Conservation (phyloP, 2,888 invertebrate genomes). For the Marasmarcha lunaedactyla region DNA sequence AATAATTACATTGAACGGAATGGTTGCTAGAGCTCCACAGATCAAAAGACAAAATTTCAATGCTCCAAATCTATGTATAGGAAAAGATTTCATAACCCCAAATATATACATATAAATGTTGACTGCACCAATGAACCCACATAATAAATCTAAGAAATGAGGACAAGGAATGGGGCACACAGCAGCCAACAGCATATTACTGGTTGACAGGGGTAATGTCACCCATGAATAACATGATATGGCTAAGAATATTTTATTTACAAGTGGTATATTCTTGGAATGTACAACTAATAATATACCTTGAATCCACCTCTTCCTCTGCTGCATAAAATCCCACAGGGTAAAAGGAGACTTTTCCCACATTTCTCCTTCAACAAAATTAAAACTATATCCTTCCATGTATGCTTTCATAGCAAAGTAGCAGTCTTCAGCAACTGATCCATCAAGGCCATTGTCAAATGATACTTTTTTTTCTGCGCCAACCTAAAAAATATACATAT, state of each 20-base stretch:
- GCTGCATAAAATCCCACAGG: slow-evolving; percentile 94
- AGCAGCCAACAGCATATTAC: slow-evolving; percentile 87
- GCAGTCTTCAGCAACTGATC: slow-evolving; percentile 98
- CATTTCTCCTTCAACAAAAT: slow-evolving; percentile 98
- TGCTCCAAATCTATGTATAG: slow-evolving; percentile 86
- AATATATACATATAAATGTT: slow-evolving; percentile 98
- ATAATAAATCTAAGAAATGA: slow-evolving; percentile 84
- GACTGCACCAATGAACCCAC: slow-evolving; percentile 92
- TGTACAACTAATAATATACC: slow-evolving; percentile 91
- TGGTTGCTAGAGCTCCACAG: slow-evolving; percentile 87
- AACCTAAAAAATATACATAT: slow-evolving; percentile 69
- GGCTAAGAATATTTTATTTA: slow-evolving; percentile 83
- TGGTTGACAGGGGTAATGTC: slow-evolving; percentile 91
- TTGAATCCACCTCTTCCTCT: slow-evolving; percentile 96
- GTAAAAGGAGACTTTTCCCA: slow-evolving; percentile 98
- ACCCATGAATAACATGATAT: slow-evolving; percentile 97
- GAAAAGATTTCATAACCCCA: slow-evolving; percentile 96
- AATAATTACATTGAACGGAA: slow-evolving; percentile 93
- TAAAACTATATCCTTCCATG: slow-evolving; percentile 90
- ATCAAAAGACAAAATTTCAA: slow-evolving; percentile 83
- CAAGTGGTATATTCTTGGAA: slow-evolving; percentile 83
- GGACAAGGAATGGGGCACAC: slow-evolving; percentile 91
- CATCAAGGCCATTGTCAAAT: slow-evolving; percentile 96
- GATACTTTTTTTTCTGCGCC: slow-evolving; percentile 92
- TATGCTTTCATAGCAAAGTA: slow-evolving; percentile 97